Percentiles rank a stretch among this genome's conserved stretches.
Conservation (phyloP, 2,888 invertebrate genomes). For the Ganaspis brasiliensis region DNA sequence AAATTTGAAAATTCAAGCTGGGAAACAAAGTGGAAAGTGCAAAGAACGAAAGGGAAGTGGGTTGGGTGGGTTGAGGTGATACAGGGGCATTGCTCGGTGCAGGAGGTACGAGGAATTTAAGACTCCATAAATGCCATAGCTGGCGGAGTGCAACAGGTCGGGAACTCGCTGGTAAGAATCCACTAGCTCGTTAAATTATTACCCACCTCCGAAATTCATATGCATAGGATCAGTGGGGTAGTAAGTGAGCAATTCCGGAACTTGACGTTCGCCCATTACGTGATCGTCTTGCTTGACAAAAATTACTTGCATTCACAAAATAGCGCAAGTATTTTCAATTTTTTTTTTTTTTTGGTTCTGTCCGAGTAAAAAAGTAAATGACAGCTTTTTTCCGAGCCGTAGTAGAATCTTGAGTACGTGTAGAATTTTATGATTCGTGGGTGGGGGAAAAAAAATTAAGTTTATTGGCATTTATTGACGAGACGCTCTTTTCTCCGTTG, state of each 20-base stretch:
- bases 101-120: constrained; percentile 70
- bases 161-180: constrained; percentile 71
- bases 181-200: constrained; percentile 74
- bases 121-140: constrained; percentile 73
- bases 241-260: constrained; percentile 65
- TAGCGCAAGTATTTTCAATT: no score
- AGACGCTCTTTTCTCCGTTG: neutral
- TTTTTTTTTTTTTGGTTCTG: no score
- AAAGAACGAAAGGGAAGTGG: neutral
- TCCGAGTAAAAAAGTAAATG: no score
- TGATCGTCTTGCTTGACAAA: constrained; percentile 34
- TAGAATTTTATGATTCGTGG: neutral
- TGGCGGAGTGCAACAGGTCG: constrained; percentile 72
- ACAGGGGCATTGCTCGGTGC: constrained; percentile 57
- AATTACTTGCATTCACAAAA: neutral
- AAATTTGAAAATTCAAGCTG: no score
- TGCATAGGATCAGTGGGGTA: constrained; percentile 63
- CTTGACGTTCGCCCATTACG: constrained; percentile 70
- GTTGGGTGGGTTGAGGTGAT: constrained; percentile 54
- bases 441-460: no score
- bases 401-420: no score
- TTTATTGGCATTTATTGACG: constrained; percentile 29
- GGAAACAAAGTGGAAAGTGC: no score
- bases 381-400: no score
- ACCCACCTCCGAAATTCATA: constrained; percentile 71